phyloP scores from a whole-genome alignment of 1,140 invertebrate genomes.

The Trissolcus basalis region DNA sequence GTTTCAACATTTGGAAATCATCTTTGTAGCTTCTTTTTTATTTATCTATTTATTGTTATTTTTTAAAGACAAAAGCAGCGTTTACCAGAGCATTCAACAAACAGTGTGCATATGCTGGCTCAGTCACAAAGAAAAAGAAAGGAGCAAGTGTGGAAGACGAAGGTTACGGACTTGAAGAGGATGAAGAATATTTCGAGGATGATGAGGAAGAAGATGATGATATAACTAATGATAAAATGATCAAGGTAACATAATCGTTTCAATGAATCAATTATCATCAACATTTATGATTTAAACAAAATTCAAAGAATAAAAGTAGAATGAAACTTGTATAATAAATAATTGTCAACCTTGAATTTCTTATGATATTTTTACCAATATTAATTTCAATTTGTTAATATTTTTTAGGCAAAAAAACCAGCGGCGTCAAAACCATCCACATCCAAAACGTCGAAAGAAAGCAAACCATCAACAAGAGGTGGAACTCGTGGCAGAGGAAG shows the following conservation, averaged over 20 bases:
- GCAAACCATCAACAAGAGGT: slow-evolving; percentile 25
- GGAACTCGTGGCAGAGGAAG: slow-evolving; percentile 49
- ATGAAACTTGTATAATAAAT: slow-evolving; percentile 1
- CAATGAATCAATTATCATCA: no score
- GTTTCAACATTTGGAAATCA: no score
- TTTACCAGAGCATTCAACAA: slow-evolving; percentile 96
- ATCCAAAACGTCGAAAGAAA: slow-evolving; percentile 39
- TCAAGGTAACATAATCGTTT: slow-evolving; percentile 84
- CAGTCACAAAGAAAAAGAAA: slow-evolving; percentile 80
- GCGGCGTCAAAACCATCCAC: slow-evolving; percentile 15
- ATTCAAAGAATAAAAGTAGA: background rate
- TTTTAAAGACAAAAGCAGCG: slow-evolving; percentile 92
- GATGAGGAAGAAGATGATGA: slow-evolving; percentile 80
- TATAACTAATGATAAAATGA: slow-evolving; percentile 85
- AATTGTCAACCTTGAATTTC: no score
- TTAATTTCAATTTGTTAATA: no score
- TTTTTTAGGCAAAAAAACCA: slow-evolving; percentile 68
- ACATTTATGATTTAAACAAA: slow-evolving; percentile 12
- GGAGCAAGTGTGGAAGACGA: slow-evolving; percentile 67
- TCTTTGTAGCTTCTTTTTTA: slow-evolving; percentile 1
- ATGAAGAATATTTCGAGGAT: slow-evolving; percentile 76
- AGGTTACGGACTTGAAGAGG: slow-evolving; percentile 72
- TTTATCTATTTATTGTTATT: slow-evolving; percentile 1
- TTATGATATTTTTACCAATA: no score
- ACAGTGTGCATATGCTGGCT: slow-evolving; percentile 79